Evolutionary conservation across 64 coral and sea anemone species (phyloP), one percentile per base, ranked within the genome.

Genomic region (Hydrozoanthus tunicans): DNA sequence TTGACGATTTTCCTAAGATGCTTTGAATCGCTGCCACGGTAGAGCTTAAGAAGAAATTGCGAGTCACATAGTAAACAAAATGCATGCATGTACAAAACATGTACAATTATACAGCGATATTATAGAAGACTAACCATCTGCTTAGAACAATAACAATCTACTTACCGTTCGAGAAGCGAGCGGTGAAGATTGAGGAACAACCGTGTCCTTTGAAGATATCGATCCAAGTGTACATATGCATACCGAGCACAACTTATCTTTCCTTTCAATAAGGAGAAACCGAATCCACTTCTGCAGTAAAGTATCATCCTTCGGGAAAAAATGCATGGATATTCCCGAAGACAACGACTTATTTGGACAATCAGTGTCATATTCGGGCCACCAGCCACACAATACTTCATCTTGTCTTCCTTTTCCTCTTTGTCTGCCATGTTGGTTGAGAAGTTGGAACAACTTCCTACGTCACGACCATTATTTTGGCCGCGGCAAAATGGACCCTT

Each of bases 341-440:
- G 84, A 58, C 53, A 69, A 89, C 53, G 67, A 89, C 73, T 89
- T 89, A 89, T 58, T 89, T 51, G 11, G n/a, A 73, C 84, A 89
- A 89, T 89, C 73, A 20, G 20, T 70, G 67, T 73, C 84, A 89
- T 89, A 89, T 89, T 89, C 15, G 65, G 84, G 52, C 84, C 67
- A 73, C 66, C 84, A 9, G 84, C 68, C 55, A 54, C 66, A 89
- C 84, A 89, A 73, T 89, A 89, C 58, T 89, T 89, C 20, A 20
- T 70, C 65, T 89, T 26, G 23, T 73, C 6, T 89, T 89, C 58
- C 73, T 89, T 73, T 89, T 25, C 84, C 14, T 59, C 65, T 20
- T 89, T 89, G 84, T 89, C 84, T 53, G 84, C 84, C 51, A 89
- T 89, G 68, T 73, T 73, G 84, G 73, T 89, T 73, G 84, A 73